Evolutionary conservation across 2,797 vertebrate genomes (phyloP).

Genomic region (Diplodus sargus): DNA sequence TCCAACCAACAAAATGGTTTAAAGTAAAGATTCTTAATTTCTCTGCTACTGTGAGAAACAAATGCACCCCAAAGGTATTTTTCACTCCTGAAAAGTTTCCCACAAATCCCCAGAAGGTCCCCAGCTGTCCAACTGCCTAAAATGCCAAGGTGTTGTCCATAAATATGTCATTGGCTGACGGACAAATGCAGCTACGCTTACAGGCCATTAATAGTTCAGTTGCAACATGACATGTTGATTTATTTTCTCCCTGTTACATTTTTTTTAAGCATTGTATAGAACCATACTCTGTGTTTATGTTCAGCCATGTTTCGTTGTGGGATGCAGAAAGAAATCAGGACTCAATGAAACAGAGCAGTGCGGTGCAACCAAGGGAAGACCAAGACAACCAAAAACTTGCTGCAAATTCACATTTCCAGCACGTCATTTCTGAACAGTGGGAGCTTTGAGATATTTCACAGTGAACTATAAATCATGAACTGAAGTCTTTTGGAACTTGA

Average conservation of each 20-base stretch:
- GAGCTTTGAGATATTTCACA: slow-evolving; percentile 72
- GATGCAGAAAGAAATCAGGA: slow-evolving; percentile 76
- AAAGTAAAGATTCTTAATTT: slow-evolving; percentile 23
- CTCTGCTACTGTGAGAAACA: slow-evolving; percentile 2
- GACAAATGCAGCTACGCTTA: slow-evolving; percentile 54
- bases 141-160: slow-evolving; percentile 58
- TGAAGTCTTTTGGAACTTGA: slow-evolving; percentile 56
- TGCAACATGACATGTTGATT: slow-evolving; percentile 58
- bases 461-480: slow-evolving; percentile 64
- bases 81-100: slow-evolving; percentile 40
- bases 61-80: slow-evolving; percentile 6
- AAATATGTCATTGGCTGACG: slow-evolving; percentile 42
- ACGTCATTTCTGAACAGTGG: slow-evolving; percentile 70
- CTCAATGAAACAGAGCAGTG: slow-evolving; percentile 59
- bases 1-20: slow-evolving; percentile 40
- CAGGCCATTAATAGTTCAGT: slow-evolving; percentile 48
- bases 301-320: slow-evolving; percentile 66
- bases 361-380: slow-evolving; percentile 58
- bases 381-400: slow-evolving; percentile 74
- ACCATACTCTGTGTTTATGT: slow-evolving; percentile 60
- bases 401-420: slow-evolving; percentile 78
- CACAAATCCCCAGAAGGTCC: slow-evolving; percentile 30
- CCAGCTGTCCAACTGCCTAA: slow-evolving; percentile 58
- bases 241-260: slow-evolving; percentile 51
- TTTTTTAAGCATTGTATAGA: slow-evolving; percentile 61